Conservation (phyloP, 2,888 invertebrate genomes). For the Lamellibrachia columna region DNA sequence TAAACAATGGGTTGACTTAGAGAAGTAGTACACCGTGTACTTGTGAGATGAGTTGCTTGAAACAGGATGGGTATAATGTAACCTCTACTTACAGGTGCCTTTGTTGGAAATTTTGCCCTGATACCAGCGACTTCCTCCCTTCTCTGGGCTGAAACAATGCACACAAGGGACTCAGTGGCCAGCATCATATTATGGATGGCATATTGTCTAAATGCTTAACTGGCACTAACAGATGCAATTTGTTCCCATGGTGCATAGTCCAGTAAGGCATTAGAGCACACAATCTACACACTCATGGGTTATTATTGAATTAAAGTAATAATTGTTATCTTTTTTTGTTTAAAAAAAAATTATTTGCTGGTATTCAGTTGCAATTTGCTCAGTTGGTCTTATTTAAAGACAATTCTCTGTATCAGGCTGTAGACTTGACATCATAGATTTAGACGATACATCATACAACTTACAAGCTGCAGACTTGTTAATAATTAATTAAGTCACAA, state of each 20-base stretch:
- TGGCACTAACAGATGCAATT: background rate
- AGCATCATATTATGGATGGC: constrained; percentile 18
- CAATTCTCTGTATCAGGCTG: too few relatives aligned
- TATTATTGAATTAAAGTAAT: background rate
- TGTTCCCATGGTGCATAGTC: background rate
- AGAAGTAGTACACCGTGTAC: background rate
- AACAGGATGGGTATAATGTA: background rate
- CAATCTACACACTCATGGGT: background rate
- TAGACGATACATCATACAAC: too few relatives aligned
- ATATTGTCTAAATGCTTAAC: background rate
- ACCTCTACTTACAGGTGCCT: constrained; percentile 77
- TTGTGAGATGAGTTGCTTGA: background rate
- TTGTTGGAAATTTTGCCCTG: constrained; percentile 79
- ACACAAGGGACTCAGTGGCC: constrained; percentile 27
- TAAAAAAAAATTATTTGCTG: too few relatives aligned
- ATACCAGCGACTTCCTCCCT: constrained; percentile 84
- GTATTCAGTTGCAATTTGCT: too few relatives aligned
- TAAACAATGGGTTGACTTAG: too few relatives aligned
- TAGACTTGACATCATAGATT: background rate
- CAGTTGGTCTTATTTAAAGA: too few relatives aligned
- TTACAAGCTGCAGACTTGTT: too few relatives aligned
- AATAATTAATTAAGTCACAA: too few relatives aligned
- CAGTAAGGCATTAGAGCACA: background rate
- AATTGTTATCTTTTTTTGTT: too few relatives aligned
- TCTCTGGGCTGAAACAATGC: constrained; percentile 65